phyloP scores from a whole-genome alignment of 2,797 vertebrate species.

The Manis crassicaudata region DNA sequence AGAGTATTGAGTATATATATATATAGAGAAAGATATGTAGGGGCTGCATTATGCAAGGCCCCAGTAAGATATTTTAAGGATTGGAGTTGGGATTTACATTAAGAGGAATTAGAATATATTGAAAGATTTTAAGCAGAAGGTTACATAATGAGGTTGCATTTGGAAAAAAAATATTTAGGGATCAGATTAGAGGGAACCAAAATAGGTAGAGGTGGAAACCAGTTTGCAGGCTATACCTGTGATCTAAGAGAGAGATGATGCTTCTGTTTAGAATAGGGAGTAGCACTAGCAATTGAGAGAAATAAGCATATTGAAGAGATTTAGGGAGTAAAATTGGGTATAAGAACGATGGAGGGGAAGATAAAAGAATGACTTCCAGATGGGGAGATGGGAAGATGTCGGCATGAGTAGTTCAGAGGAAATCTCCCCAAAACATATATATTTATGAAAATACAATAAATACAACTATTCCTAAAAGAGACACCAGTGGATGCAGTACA shows the following conservation, averaged over 20 bases:
- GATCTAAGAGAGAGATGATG: background rate
- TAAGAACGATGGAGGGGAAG: background rate
- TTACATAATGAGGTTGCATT: conserved; percentile 18
- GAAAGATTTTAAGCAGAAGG: background rate
- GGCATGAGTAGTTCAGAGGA: too few species aligned
- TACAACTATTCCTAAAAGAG: too few species aligned
- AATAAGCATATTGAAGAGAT: background rate
- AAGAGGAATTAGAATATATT: background rate
- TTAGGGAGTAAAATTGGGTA: background rate
- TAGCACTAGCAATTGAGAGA: background rate
- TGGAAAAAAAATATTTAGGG: background rate
- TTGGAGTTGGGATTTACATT: background rate
- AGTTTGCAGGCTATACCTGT: background rate
- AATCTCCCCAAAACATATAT: too few species aligned
- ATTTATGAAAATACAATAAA: too few species aligned
- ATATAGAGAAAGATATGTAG: background rate
- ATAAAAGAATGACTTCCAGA: background rate
- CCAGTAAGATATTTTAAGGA: background rate
- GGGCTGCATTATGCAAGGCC: background rate
- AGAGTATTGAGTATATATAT: background rate
- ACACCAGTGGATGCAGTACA: too few species aligned
- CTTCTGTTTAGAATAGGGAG: background rate
- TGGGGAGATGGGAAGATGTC: too few species aligned
- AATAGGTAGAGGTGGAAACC: background rate
- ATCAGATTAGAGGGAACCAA: background rate